Percentiles rank a stretch among this genome's conserved stretches.
These are phyloP conservation scores for Numida meleagris DNA, from an alignment of 2,113 vertebrate species.

Conservation along the genomic window DNA sequence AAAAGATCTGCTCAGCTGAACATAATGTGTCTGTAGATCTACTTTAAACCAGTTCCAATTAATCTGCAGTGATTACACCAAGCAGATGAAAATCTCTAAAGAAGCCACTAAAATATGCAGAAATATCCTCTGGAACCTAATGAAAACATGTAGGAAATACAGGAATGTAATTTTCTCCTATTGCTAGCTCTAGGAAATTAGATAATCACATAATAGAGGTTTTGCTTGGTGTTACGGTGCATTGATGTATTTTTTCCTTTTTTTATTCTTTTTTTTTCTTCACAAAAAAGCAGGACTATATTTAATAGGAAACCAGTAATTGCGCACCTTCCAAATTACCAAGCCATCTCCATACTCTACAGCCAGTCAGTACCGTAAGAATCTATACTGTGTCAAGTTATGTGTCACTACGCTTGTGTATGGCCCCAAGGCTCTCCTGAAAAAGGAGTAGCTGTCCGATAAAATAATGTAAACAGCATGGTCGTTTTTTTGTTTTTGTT, in stretches of 20 bases:
- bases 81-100: conserved; percentile 13
- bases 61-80: not conserved
- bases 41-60: not conserved
- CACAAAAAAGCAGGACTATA: conserved; percentile 5
- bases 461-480: not conserved
- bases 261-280: not conserved
- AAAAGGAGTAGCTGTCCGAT: conserved; percentile 1
- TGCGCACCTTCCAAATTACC: conserved; percentile 9
- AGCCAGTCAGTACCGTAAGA: not conserved
- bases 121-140: conserved; percentile 36
- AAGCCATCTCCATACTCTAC: conserved; percentile 9
- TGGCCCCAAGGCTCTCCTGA: conserved; percentile 3
- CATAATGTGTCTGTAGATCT: not conserved
- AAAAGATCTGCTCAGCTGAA: not conserved
- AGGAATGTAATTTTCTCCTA: not conserved
- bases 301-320: conserved; percentile 43
- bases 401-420: not conserved
- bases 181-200: conserved; percentile 36
- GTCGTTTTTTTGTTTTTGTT: not conserved
- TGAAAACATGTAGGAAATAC: conserved; percentile 40
- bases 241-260: not conserved
- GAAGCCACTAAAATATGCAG: conserved; percentile 23
- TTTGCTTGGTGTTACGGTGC: conserved; percentile 36
- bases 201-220: conserved; percentile 38
- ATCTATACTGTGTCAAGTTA: conserved; percentile 11